phyloP scores from a whole-genome alignment of 2,797 vertebrate genomes.

The Crocodylus rhombifer region DNA sequence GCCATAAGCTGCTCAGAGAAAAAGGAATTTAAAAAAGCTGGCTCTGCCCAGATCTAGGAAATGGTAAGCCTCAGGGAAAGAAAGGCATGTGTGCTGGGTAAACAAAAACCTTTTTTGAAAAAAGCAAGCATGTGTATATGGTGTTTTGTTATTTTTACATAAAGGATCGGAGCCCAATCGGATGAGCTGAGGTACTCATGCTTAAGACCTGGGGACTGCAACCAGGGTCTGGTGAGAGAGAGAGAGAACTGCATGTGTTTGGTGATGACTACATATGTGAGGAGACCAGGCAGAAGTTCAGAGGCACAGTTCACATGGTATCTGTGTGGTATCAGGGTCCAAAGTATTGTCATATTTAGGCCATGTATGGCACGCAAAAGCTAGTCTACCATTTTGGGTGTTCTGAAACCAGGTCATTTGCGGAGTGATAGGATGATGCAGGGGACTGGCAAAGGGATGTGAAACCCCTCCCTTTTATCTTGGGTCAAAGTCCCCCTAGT shows the following conservation, averaged over 20 bases:
- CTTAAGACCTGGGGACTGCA: neutral
- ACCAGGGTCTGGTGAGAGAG: neutral
- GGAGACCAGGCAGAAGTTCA: neutral
- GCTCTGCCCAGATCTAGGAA: neutral
- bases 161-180: neutral
- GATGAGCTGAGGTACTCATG: neutral
- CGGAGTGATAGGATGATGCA: neutral
- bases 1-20: neutral
- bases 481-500: neutral
- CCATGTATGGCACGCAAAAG: neutral
- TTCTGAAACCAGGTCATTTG: fast-evolving
- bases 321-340: neutral
- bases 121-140: neutral
- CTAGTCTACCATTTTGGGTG: neutral
- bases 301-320: neutral
- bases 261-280: neutral
- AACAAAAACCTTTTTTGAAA: too few relatives aligned
- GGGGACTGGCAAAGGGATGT: neutral
- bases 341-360: neutral
- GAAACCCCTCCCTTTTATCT: neutral
- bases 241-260: neutral
- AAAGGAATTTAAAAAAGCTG: neutral
- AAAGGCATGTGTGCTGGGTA: neutral
- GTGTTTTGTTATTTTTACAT: neutral
- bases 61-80: neutral